Evolutionary conservation across 2,888 invertebrate genomes (phyloP).

Genomic region (Pterostichus niger): DNA sequence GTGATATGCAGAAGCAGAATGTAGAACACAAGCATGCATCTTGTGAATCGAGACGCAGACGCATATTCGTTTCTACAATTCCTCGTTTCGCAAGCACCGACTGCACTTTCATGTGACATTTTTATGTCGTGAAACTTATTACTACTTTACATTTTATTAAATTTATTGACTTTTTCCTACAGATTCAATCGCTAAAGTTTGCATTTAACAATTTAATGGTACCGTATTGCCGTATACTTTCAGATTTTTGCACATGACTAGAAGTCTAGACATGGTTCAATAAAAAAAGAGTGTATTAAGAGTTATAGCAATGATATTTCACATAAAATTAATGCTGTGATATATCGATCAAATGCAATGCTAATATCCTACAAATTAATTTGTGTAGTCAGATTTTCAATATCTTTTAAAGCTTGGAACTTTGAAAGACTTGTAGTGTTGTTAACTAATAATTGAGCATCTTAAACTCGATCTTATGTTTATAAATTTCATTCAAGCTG

Average conservation of each 20-base stretch:
- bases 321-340: too few relatives aligned
- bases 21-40: slow-evolving; percentile 19
- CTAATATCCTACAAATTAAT: too few relatives aligned
- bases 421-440: too few relatives aligned
- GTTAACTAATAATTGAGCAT: too few relatives aligned
- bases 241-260: not conserved
- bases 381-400: too few relatives aligned
- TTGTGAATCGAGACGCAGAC: not conserved
- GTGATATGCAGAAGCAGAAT: slow-evolving; percentile 56
- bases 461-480: too few relatives aligned
- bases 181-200: slow-evolving; percentile 38
- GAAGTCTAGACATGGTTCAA: not conserved
- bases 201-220: slow-evolving; percentile 42
- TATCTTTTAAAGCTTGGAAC: too few relatives aligned
- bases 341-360: too few relatives aligned
- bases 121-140: slow-evolving; percentile 43
- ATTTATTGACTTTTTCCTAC: slow-evolving; percentile 41
- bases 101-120: slow-evolving; percentile 37
- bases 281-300: too few relatives aligned
- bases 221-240: slow-evolving; percentile 1
- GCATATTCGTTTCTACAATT: not conserved
- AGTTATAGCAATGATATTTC: too few relatives aligned
- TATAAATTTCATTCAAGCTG: too few relatives aligned
- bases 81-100: not conserved
- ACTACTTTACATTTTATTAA: slow-evolving; percentile 53